Conservation (phyloP, 2,888 invertebrate species). For the Xylota sylvarum region DNA sequence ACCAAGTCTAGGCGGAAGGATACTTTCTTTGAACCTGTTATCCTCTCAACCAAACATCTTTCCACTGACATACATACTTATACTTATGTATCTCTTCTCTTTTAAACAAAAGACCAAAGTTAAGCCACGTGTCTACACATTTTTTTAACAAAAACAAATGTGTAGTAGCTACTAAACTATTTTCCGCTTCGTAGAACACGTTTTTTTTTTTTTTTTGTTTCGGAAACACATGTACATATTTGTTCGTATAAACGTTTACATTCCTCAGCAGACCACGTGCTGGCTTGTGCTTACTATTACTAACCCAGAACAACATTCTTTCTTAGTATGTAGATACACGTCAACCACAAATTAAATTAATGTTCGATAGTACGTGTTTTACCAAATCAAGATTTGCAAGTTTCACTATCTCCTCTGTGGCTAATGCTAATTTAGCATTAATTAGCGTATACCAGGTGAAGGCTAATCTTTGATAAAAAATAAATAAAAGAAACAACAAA, state of each 20-base stretch:
- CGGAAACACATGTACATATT: neutral
- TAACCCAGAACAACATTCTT: slow-evolving; percentile 13
- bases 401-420: slow-evolving; percentile 2
- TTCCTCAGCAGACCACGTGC: neutral
- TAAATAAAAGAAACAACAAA: too few species aligned
- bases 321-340: neutral
- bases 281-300: neutral
- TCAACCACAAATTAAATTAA: neutral
- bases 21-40: too few species aligned
- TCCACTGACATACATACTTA: too few species aligned
- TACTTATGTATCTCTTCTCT: too few species aligned
- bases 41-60: too few species aligned
- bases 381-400: slow-evolving; percentile 23
- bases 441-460: slow-evolving; percentile 47
- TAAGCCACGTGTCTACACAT: too few species aligned
- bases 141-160: too few species aligned
- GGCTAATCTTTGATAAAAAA: slow-evolving; percentile 36
- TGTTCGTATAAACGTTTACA: neutral
- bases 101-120: too few species aligned
- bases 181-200: neutral
- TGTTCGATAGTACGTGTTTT: neutral
- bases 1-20: too few species aligned
- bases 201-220: too few species aligned
- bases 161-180: too few species aligned
- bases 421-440: slow-evolving; percentile 29